These are phyloP conservation scores for Odontomachus brunneus DNA, from an alignment of 1,140 invertebrate genomes.

Conservation along the genomic window DNA sequence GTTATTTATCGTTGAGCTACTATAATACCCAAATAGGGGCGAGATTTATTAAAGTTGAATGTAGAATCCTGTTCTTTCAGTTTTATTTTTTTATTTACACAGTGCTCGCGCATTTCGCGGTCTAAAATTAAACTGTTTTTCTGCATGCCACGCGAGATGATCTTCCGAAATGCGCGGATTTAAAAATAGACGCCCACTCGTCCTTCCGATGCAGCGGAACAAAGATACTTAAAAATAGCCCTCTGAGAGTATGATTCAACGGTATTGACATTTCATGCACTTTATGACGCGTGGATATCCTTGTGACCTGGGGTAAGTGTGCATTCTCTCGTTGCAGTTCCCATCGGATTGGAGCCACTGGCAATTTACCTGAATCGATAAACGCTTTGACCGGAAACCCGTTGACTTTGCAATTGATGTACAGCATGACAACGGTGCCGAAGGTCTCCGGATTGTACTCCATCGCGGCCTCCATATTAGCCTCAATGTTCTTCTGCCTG, in stretches of 20 bases:
- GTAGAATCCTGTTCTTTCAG: neutral
- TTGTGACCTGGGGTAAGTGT: no score
- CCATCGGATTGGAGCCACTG: no score
- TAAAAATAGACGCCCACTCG: constrained; percentile 68
- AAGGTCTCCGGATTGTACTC: constrained; percentile 99
- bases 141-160: constrained; percentile 42
- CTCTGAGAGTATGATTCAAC: constrained; percentile 1
- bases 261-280: neutral
- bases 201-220: constrained; percentile 4
- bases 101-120: neutral
- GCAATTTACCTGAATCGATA: constrained; percentile 94
- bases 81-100: neutral
- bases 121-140: constrained; percentile 67
- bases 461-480: constrained; percentile 99
- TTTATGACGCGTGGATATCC: neutral
- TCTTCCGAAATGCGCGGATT: constrained; percentile 41
- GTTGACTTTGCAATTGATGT: constrained; percentile 98
- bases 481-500: constrained; percentile 97
- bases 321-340: no score
- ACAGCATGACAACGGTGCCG: constrained; percentile 98
- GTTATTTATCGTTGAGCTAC: no score
- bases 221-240: constrained; percentile 65
- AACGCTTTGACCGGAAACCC: constrained; percentile 98
- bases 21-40: no score
- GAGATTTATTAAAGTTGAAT: neutral